A percentile compares a stretch with the other conserved stretches of the same genome.
These are phyloP conservation scores for Calameuta filiformis DNA, from an alignment of 2,888 invertebrate genomes.

Conservation along the genomic window DNA sequence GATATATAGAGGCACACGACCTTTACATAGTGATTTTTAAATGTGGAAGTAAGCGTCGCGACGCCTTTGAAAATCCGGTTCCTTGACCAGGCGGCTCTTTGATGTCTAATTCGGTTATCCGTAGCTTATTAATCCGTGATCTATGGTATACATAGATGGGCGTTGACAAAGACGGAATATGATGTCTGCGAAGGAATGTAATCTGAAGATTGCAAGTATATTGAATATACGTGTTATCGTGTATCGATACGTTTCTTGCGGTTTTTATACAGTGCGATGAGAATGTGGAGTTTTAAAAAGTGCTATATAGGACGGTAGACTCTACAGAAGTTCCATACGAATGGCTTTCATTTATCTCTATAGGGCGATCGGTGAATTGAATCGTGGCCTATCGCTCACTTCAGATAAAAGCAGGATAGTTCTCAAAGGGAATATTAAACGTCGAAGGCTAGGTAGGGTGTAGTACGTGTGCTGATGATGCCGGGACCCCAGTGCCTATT, in stretches of 20 bases:
- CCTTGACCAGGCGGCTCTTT: not conserved
- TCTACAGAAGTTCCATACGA: not conserved
- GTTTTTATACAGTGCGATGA: not conserved
- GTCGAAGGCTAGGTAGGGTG: not conserved
- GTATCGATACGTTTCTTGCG: not conserved
- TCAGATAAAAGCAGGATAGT: not conserved
- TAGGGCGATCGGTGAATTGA: not conserved
- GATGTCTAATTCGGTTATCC: not conserved
- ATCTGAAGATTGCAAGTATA: not conserved
- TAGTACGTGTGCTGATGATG: not conserved
- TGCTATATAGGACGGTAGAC: not conserved
- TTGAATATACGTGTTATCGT: not conserved
- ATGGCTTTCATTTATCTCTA: not conserved
- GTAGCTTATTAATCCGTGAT: not conserved
- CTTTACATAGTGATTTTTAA: not conserved
- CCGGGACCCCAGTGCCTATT: not conserved
- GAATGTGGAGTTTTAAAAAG: not conserved
- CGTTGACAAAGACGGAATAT: not conserved
- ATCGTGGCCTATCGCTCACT: not conserved
- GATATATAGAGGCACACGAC: not conserved
- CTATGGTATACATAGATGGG: not conserved
- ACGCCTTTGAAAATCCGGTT: not conserved
- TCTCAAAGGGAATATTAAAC: not conserved
- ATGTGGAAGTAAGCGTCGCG: not conserved
- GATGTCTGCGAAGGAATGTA: not conserved